Base-by-base conservation (phyloP, 2,113 vertebrate genomes). In the Podocnemis expansa region DNA sequence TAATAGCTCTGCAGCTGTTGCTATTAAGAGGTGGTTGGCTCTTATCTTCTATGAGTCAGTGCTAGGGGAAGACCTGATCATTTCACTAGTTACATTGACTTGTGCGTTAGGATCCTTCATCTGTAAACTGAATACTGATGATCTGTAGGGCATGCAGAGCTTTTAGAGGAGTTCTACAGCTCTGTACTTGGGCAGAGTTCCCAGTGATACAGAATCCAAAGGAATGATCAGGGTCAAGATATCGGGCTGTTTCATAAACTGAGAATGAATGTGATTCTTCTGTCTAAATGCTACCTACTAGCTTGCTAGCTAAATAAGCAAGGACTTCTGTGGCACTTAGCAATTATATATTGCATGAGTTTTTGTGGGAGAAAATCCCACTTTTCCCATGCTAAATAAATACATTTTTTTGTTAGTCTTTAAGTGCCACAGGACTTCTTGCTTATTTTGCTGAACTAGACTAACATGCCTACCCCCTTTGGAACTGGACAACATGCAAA, bases 211-310 rank as follows among this genome's bases (percentile, higher is more conserved):
- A 1, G 84, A 82, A 31, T 47, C 5, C 10, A 87, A 76, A 76
- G 3, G 21, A 76, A 5, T 10, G 78, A 43, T 82, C 49, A 84
- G 81, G 24, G 49, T 19, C 45, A 19, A 54, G 25, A 78, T 14
- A 1, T 56, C 63, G 73, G 11, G 6, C 78, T 95, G 10, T 87
- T 87, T 80, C 5, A 58, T 60, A 88, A 89, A 47, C 8, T 43
- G 67, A 38, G 16, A 67, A 86, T 13, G 7, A 51, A 56, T 14
- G 5, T 51, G 5, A 75, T 41, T 75, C 5, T 88, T 67, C 16
- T 0, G 29, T 43, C 21, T 90, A 11, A 3, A 1, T 0, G 0
- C 24, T 1, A 75, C 38, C 70, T 22, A 43, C 24, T 54, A 70
- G 13, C 3, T 80, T 94, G 60, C 67, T 75, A 85, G 92, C 9